Evolutionary conservation across 2,113 vertebrate species (phyloP).

Genomic region (Dasyornis broadbenti): DNA sequence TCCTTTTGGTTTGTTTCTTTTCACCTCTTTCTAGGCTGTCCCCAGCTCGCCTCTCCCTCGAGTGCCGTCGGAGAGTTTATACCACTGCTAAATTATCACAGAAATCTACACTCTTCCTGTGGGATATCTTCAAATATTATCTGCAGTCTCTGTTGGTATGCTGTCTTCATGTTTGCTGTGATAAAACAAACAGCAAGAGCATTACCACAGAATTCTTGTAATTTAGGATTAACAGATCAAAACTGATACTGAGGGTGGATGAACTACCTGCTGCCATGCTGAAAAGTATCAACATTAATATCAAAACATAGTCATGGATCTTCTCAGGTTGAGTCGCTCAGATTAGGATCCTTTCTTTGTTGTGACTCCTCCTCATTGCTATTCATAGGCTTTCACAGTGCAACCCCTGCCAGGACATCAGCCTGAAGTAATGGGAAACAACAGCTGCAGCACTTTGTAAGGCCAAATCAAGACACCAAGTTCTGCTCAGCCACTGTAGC

Average conservation of each 20-base stretch:
- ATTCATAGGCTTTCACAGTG: constrained; percentile 48
- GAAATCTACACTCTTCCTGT: background rate
- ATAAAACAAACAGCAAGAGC: constrained; percentile 30
- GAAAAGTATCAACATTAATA: background rate
- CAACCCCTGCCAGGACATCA: constrained; percentile 45
- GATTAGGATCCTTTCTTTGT: background rate
- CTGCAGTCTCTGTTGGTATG: background rate
- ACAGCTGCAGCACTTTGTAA: background rate
- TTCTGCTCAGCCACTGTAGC: constrained; percentile 37
- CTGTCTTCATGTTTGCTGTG: background rate
- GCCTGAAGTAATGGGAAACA: constrained; percentile 5
- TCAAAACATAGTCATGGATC: background rate
- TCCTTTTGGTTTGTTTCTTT: constrained; percentile 12
- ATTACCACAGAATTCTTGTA: background rate
- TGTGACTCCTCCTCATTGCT: constrained; percentile 2
- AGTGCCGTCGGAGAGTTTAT: background rate
- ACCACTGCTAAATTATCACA: background rate
- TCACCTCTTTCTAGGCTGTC: background rate
- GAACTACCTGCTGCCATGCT: background rate
- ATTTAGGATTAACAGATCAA: constrained; percentile 14
- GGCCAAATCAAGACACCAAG: background rate
- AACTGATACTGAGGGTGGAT: background rate
- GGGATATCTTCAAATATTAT: constrained; percentile 18
- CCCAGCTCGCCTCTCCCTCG: background rate
- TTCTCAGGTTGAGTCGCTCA: background rate